A percentile compares a stretch with the other conserved stretches of the same genome.
Evolutionary conservation across 2,888 invertebrate genomes (phyloP).

Genomic region (Morinoia aosen): DNA sequence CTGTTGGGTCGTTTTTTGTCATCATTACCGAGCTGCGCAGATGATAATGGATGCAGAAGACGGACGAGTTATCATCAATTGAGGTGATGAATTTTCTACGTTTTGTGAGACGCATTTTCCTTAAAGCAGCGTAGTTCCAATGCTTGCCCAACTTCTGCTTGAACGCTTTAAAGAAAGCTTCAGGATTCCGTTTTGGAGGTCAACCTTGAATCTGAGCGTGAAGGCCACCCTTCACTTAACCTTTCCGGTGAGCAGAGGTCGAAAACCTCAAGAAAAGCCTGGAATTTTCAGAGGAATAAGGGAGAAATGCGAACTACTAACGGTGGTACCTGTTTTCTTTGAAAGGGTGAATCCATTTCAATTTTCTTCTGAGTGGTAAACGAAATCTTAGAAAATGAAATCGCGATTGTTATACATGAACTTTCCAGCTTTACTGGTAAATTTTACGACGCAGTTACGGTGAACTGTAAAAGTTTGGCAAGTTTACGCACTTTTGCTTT

Average conservation of each 20-base stretch:
- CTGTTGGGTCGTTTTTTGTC: not conserved
- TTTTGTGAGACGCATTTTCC: not conserved
- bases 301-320: not conserved
- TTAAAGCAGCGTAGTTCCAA: not conserved
- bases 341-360: not conserved
- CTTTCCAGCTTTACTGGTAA: too few species aligned
- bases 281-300: not conserved
- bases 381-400: not conserved
- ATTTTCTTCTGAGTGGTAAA: not conserved
- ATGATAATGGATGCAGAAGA: too few species aligned
- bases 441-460: too few species aligned
- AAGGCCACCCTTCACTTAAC: not conserved
- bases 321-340: not conserved
- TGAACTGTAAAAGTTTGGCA: too few species aligned
- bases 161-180: not conserved
- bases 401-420: too few species aligned
- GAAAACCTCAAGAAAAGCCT: conserved; percentile 5
- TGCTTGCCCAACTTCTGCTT: not conserved
- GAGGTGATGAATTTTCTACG: not conserved
- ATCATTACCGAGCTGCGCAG: not conserved
- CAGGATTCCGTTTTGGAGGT: not conserved
- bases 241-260: not conserved
- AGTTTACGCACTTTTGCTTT: too few species aligned
- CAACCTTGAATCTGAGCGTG: not conserved
- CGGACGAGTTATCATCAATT: too few species aligned